Conservation (phyloP, 2,888 invertebrate genomes). For the Melanostoma mellinum region DNA sequence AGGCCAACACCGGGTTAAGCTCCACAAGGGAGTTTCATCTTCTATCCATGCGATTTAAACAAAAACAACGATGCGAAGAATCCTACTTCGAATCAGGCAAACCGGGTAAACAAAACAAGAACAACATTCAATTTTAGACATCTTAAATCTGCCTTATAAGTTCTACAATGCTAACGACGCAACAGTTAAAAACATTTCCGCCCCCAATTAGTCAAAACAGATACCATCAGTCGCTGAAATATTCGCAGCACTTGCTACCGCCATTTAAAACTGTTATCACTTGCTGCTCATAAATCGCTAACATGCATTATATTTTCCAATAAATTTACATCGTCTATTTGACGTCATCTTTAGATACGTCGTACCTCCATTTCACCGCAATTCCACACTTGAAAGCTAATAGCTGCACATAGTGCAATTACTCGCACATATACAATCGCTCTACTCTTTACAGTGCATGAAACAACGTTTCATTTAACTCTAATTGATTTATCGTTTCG, state of each 20-base stretch:
- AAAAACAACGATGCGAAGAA: too few relatives aligned
- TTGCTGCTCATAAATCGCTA: slow-evolving; percentile 38
- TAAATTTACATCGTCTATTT: slow-evolving; percentile 36
- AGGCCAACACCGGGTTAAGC: too few relatives aligned
- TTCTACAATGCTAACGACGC: neutral
- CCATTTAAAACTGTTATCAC: slow-evolving; percentile 31
- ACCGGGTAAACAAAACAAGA: too few relatives aligned
- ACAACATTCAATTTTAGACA: too few relatives aligned
- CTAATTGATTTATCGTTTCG: slow-evolving; percentile 67
- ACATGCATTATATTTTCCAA: slow-evolving; percentile 22
- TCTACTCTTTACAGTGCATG: neutral
- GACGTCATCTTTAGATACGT: slow-evolving; percentile 59
- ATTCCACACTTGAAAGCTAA: slow-evolving; percentile 44
- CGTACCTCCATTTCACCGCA: slow-evolving; percentile 5
- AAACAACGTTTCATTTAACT: slow-evolving; percentile 30
- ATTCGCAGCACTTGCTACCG: slow-evolving; percentile 18
- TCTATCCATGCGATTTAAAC: too few relatives aligned
- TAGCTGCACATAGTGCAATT: slow-evolving; percentile 27
- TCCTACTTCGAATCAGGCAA: too few relatives aligned
- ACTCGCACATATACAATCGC: neutral
- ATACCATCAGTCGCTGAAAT: neutral
- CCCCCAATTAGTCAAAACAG: slow-evolving; percentile 7
- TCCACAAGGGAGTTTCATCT: too few relatives aligned
- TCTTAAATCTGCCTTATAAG: too few relatives aligned
- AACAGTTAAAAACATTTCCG: slow-evolving; percentile 7